Conservation (phyloP, 92 coral and sea anemone genomes). For the Meandrina meandrites region DNA sequence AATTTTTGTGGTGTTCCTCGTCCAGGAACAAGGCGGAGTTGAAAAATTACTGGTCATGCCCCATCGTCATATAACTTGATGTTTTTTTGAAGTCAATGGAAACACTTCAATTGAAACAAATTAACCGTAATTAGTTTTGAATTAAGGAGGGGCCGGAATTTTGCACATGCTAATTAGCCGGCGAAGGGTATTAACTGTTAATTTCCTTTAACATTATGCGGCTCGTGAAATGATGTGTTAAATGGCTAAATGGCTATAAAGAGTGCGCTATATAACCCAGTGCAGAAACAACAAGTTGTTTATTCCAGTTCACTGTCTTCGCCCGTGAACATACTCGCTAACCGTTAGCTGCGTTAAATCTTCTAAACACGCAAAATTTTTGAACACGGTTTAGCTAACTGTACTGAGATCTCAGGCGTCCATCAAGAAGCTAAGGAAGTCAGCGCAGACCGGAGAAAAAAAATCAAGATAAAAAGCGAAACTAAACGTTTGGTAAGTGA, state of each 20-base stretch:
- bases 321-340: too few relatives aligned
- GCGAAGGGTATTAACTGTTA: neutral
- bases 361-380: neutral
- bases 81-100: neutral
- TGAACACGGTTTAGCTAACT: neutral
- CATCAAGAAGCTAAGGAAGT: neutral
- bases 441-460: neutral
- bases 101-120: conserved; percentile 25
- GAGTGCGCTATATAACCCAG: conserved; percentile 9
- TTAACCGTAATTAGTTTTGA: neutral
- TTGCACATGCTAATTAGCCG: conserved; percentile 30
- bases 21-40: conserved; percentile 4
- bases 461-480: neutral
- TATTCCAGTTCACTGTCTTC: neutral
- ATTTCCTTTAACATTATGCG: conserved; percentile 9
- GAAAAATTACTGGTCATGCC: neutral
- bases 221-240: conserved; percentile 15
- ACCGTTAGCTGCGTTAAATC: neutral
- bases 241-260: neutral
- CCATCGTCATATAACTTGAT: neutral
- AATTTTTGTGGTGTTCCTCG: neutral
- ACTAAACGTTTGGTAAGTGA: conserved; percentile 1
- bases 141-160: neutral
- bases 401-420: neutral
- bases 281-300: conserved; percentile 16